Evolutionary conservation across 2,797 vertebrate species (phyloP), one percentile per base, ranked within the genome.

Genomic region (Halcyon smyrnensis): DNA sequence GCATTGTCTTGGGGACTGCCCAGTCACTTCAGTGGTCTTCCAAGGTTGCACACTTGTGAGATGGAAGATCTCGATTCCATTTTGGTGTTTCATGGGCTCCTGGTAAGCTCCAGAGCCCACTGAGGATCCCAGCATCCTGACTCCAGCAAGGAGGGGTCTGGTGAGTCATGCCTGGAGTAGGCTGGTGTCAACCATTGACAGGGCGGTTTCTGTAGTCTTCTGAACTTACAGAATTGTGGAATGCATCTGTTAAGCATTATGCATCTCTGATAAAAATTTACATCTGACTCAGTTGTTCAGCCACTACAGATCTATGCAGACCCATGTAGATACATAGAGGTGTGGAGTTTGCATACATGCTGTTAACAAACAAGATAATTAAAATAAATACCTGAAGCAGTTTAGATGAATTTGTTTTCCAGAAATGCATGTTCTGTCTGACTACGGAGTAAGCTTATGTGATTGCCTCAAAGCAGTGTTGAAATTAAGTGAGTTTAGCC

Each of bases 261-360:
- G 62, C 59, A 50, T n/a, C 37, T 79, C 45, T 73, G 2, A 3
- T 56, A 24, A 68, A 74, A 60, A 14, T 17, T 4, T 28, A 27
- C 7, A 15, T 45, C 20, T 59, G 60, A 60, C 19, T 63, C 36
- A 9, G 20, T 71, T 71, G 59, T 87, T 91, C 23, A 62, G 67
- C 30, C 41, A 79, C 39, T 46, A n/a, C 28, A 36, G 45, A 15
- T 1, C 0, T 51, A 6, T 70, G 43, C 23, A 70, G 25, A 43
- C 50, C 0, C 0, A 15, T 48, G 21, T 19, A n/a, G n/a, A 16
- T 51, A 21, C 10, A 3, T 34, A 39, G n/a, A 56, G 25, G 25
- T 69, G 23, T 59, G n/a, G 46, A 27, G 43, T 70, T 93, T 19
- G 18, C 56, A 20, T 17, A 51, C 5, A 14, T 67, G 12, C 32